Evolutionary conservation across 2,797 vertebrate genomes (phyloP).

Genomic region (Esox lucius): DNA sequence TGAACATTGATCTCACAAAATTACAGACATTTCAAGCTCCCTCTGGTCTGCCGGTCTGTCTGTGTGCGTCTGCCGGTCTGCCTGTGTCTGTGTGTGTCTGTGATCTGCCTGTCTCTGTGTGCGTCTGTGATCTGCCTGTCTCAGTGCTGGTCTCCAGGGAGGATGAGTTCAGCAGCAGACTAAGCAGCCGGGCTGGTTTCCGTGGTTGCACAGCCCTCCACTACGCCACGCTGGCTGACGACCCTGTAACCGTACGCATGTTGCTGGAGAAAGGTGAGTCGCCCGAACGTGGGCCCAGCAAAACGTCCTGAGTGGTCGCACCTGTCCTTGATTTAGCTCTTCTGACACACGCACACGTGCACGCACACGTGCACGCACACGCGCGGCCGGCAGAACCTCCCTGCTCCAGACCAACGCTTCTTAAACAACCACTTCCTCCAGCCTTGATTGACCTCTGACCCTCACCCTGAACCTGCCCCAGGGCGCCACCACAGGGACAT

Average conservation of each 20-base stretch:
- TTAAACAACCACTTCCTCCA: constrained; percentile 58
- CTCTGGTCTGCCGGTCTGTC: not conserved
- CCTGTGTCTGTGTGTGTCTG: not conserved
- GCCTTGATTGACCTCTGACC: constrained; percentile 70
- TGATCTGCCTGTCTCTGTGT: not conserved
- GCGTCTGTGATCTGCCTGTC: not conserved
- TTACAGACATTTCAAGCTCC: too few species aligned
- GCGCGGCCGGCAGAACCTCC: constrained; percentile 51
- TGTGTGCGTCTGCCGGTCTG: not conserved
- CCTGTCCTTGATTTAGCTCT: too few species aligned
- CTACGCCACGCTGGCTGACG: constrained; percentile 89
- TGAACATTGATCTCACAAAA: too few species aligned
- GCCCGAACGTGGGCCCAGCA: too few species aligned
- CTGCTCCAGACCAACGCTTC: constrained; percentile 57
- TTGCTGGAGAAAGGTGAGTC: constrained; percentile 84
- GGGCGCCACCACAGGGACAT: constrained; percentile 60
- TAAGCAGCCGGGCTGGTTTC: constrained; percentile 91
- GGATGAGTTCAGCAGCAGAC: constrained; percentile 92
- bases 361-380: not conserved
- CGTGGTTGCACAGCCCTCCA: constrained; percentile 90
- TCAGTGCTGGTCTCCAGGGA: constrained; percentile 91
- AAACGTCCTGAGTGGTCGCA: too few species aligned
- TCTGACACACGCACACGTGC: not conserved
- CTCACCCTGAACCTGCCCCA: constrained; percentile 67
- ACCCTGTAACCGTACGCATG: constrained; percentile 76